Base-by-base conservation (phyloP, 2,113 vertebrate species). In the Gadus chalcogrammus region DNA sequence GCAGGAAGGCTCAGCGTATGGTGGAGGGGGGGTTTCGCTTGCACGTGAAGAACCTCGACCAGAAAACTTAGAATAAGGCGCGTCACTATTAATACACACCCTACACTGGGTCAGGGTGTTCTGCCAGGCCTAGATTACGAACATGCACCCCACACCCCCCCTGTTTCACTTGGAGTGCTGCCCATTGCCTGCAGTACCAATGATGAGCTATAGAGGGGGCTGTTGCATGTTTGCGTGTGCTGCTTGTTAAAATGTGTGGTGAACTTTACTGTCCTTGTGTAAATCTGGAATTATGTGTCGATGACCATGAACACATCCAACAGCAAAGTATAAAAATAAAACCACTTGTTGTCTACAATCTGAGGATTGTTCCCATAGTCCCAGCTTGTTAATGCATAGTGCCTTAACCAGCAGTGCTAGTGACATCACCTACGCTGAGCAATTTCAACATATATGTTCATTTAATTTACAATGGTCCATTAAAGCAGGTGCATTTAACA, bases 21-120 rank as follows among this genome's bases (percentile, higher is more conserved):
- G 42, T 48, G 42, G 42, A 48, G 9, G 42, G 8, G 42, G 8
- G 42, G 42, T 8, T 24, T 15, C 71, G 61, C 68, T 65, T 62
- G 35, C 24, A 65, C 64, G 74, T 35, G 31, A 35, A 4, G 6
- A 31, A 71, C 22, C 69, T 67, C 70, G 82, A 79, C 74, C 74
- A 5, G 69, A 63, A 73, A 42, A 24, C 18, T 55, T 53, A 71
- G 69, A 69, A 79, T 55, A 0, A 0, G 38, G 64, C 42, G 59
- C 62, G 64, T 56, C 35, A 35, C 81, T 84, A 82, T 84, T 77
- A 70, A 77, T 84, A 80, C 68, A 75, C 68, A 75, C 67, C 67
- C 35, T 55, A n/a, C 61, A 69, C 75, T 79, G 67, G 82, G 69
- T 86, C 82, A 80, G 78, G 71, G 67, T 82, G 82, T 81, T 72